Base-by-base conservation (phyloP, 1,140 invertebrate genomes). In the Idris sp. region DNA sequence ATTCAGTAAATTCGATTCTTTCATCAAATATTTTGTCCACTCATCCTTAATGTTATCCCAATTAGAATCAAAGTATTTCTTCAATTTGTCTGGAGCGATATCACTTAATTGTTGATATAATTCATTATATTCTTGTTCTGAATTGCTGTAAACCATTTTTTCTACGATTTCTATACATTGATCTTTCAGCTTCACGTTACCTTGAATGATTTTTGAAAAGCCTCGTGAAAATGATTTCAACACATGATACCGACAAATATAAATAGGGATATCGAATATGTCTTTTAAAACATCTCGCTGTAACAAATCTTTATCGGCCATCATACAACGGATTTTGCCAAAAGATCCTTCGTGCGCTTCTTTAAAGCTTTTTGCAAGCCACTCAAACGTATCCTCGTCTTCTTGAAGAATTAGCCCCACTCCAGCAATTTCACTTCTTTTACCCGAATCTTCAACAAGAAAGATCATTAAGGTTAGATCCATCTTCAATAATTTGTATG, bases 181-280 rank as follows among this genome's bases (percentile, higher is more conserved):
- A 26, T 11, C 13, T 26, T 26, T 25, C 13, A 43, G 10, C 13
- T 25, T 13, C 0, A 10, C 8, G 11, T 48, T 19, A 5, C 28
- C 9, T 18, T 10, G 7, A 10, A 48, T 33, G n/a, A 33, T 19
- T 1, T 48, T 14, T 10, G 49, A 13, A 4, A 53, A 26, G 10
- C 11, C 26, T 18, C 15, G 18, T 15, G 16, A n/a, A 31, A 68
- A 54, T 15, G 54, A 15, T 43, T 51, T 74, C 10, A 69, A 28
- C 1, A 35, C 15, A 53, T 71, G 73, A 54, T 35, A 76, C 4
- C 56, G 15, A 53, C 74, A 76, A 13, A 75, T 53, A 26, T 69
- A 69, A 7, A 69, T 13, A 1, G 64, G 49, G 8, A 64, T 25
- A 16, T 38, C 22, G 36, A 78, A 74, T 2, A 74, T 10, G 14